Base-by-base conservation (phyloP, 2,113 vertebrate genomes). In the Gymnorhina tibicen region DNA sequence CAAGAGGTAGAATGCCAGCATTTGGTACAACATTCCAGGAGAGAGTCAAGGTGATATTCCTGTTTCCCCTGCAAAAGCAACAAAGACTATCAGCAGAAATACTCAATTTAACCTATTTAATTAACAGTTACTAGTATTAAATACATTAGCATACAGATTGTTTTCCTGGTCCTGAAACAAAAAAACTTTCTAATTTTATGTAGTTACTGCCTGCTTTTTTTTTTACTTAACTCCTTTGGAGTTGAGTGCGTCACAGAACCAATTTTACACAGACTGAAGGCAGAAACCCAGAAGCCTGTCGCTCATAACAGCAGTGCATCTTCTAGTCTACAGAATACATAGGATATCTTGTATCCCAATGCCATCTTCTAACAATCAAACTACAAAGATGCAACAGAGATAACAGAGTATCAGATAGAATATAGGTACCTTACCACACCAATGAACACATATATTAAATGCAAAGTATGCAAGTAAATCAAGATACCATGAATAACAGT, bases 11-110 rank as follows among this genome's bases (percentile, higher is more conserved):
- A 95, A 99, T 99, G 92, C 99, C 99, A 68, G 99, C 99, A 53
- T 99, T 99, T 91, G 99, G 99, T 95, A 99, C 98, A 23, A 99
- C 99, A 19, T 99, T 99, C 99, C 99, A 99, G 16, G 99, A 99
- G n/a, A 99, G 98, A 12, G 99, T 98, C 92, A 99, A 97, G 21
- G 99, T 99, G 97, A 99, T 98, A 82, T 99, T 99, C 96, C 98
- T 99, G 96, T 99, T 99, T 93, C 99, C 98, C 98, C 99, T 99
- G 97, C 23, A 88, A 95, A 97, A 95, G 76, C 68, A 97, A 50
- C 74, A 16, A 55, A 87, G 73, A 93, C 14, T 70, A 92, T 93
- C 67, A 97, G 44, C 42, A 69, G 19, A 76, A 86, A 95, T 14
- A 60, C 13, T 85, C 39, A 72, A 20, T 24, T n/a, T 58, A 77